phyloP scores from a whole-genome alignment of 2,113 vertebrate species.

The Sterrhoptilus dennistouni region DNA sequence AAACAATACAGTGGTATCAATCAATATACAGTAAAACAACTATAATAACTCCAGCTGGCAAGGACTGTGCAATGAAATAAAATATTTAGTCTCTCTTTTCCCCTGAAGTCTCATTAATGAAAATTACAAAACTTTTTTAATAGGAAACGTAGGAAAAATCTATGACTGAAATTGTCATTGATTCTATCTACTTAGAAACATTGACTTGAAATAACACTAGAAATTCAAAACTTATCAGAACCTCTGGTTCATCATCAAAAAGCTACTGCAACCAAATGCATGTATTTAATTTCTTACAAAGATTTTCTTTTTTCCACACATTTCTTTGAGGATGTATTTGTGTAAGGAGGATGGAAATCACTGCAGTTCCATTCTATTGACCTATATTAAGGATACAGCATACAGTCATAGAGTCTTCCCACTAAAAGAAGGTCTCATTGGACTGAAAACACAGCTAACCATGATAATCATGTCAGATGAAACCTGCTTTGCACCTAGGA shows the following conservation, averaged over 20 bases:
- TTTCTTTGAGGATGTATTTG: not conserved
- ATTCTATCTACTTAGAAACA: not conserved
- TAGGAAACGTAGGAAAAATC: not conserved
- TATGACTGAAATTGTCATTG: not conserved
- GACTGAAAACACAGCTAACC: not conserved
- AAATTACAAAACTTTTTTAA: not conserved
- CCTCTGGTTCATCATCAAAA: constrained; percentile 12
- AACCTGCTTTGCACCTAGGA: not conserved
- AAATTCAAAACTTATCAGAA: constrained; percentile 4
- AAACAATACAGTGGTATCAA: not conserved
- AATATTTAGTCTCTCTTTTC: not conserved
- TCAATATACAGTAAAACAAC: not conserved
- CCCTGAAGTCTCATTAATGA: not conserved
- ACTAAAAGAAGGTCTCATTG: not conserved
- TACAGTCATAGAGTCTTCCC: not conserved
- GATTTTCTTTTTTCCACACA: rapidly evolving
- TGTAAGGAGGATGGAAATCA: not conserved
- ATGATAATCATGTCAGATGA: not conserved
- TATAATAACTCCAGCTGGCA: not conserved
- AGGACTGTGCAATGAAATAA: not conserved
- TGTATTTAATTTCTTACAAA: not conserved
- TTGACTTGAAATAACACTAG: not conserved
- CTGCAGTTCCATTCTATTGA: not conserved
- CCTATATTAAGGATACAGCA: not conserved
- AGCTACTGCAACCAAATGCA: not conserved